Evolutionary conservation across 2,113 vertebrate genomes (phyloP), one percentile per base, ranked within the genome.

Genomic region (Zosterops hypoxanthus): DNA sequence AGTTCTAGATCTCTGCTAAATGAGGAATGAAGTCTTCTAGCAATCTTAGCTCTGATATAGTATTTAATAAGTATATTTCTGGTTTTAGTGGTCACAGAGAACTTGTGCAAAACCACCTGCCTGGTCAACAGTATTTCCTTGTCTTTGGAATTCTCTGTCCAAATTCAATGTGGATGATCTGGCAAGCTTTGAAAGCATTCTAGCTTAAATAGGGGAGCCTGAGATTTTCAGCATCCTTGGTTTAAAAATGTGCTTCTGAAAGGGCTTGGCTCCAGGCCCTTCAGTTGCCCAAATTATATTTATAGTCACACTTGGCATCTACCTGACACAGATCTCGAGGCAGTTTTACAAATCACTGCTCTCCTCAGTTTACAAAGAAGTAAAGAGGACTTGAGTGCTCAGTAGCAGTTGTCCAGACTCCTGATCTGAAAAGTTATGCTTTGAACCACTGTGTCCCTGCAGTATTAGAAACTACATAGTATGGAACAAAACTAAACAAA

Each of bases 401-500:
- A 29, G 52, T 28, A 92, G 60, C 42, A 34, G 85, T 52, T 66
- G 60, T 83, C 55, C 90, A 83, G 25, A 49, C 9, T 78, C 33
- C 44, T 64, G 56, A 12, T 80, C 50, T 90, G 56, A 88, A 88
- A 56, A 80, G 33, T 68, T 86, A 71, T 56, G 34, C 33, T 92
- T 44, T 61, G 47, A 80, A 71, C 7, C 8, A 2, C 53, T 28
- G 14, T 47, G 41, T 71, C 49, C n/a, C 55, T 76, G 55, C 11
- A 26, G 8, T 17, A 20, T 47, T 86, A 78, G 52, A 82, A 94
- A 49, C 52, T 34, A 49, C 21, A 60, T 6, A 55, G 31, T n/a
- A 33, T 66, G 63, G 42, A 92, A 91, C 31, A 95, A 89, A 89
- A 65, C 50, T 87, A 72, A 91, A 76, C 53, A 92, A 68, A 89